phyloP scores from a whole-genome alignment of 2,113 vertebrate species.

The Xenopus borealis region DNA sequence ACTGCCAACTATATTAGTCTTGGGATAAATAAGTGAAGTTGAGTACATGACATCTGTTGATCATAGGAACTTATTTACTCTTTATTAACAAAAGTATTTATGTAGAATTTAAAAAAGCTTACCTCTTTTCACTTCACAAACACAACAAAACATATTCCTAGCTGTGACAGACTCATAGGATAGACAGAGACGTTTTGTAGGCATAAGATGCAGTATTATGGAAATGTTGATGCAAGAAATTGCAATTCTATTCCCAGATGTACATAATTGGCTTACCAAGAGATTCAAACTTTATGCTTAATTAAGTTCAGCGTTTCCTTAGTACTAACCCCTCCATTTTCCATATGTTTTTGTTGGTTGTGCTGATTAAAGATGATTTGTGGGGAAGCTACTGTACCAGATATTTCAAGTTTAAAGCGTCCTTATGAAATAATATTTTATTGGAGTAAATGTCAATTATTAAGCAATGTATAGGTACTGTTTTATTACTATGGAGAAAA shows the following conservation, averaged over 20 bases:
- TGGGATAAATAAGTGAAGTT: constrained; percentile 6
- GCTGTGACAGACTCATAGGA: constrained; percentile 10
- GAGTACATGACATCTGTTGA: background rate
- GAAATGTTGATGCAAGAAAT: background rate
- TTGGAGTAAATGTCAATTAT: too few species aligned
- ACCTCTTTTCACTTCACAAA: too few species aligned
- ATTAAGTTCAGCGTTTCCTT: constrained; percentile 42
- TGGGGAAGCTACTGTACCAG: too few species aligned
- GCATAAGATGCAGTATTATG: background rate
- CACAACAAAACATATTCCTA: constrained; percentile 4
- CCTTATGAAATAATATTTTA: too few species aligned
- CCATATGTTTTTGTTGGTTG: too few species aligned
- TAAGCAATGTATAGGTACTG: too few species aligned
- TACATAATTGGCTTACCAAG: background rate
- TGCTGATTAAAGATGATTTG: too few species aligned
- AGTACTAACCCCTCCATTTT: constrained; percentile 35
- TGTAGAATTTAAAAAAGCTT: background rate
- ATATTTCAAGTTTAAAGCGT: too few species aligned
- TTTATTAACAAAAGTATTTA: background rate
- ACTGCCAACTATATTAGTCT: constrained; percentile 4
- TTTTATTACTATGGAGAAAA: too few species aligned
- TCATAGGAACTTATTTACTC: constrained; percentile 6
- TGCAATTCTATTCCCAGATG: constrained; percentile 15
- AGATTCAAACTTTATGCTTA: constrained; percentile 36
- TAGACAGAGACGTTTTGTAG: too few species aligned